Conservation (phyloP, 1,140 invertebrate genomes). For the Drosophila setifemur region DNA sequence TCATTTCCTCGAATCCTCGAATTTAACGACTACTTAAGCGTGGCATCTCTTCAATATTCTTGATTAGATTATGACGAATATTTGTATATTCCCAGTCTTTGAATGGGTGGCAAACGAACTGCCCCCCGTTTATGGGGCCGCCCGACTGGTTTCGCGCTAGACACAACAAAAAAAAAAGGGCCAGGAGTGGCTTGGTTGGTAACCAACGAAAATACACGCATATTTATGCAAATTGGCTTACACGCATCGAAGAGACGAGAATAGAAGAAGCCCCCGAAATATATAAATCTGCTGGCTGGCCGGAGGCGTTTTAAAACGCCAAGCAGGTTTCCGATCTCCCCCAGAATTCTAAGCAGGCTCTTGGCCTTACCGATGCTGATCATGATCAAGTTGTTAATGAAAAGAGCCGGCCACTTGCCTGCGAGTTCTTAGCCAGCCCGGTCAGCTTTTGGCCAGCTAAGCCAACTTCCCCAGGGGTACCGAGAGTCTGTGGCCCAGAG, state of each 20-base stretch:
- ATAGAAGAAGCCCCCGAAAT: constrained; percentile 56
- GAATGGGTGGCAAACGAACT: constrained; percentile 19
- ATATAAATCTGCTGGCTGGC: constrained; percentile 30
- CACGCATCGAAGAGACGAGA: constrained; percentile 31
- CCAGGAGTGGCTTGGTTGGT: constrained; percentile 3
- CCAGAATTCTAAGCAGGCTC: constrained; percentile 66
- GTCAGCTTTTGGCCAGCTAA: constrained; percentile 19
- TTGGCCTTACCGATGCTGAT: constrained; percentile 56
- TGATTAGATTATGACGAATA: constrained; percentile 16
- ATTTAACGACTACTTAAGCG: not conserved
- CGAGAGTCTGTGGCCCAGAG: constrained; percentile 18
- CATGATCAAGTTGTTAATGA: constrained; percentile 76
- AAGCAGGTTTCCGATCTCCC: constrained; percentile 60
- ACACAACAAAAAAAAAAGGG: constrained; percentile 10
- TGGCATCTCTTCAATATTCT: not conserved
- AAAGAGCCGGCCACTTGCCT: constrained; percentile 50
- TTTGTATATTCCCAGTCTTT: constrained; percentile 19
- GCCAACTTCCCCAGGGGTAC: constrained; percentile 21
- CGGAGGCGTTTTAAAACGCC: constrained; percentile 49
- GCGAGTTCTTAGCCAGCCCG: constrained; percentile 39
- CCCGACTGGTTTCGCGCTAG: constrained; percentile 18
- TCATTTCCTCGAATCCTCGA: not conserved
- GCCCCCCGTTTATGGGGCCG: constrained; percentile 15
- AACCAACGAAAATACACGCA: constrained; percentile 21
- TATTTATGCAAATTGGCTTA: constrained; percentile 55